A percentile compares a stretch with the other conserved stretches of the same genome.
Evolutionary conservation across 1,140 invertebrate species (phyloP).

Genomic region (Zaprionus lachaisei): DNA sequence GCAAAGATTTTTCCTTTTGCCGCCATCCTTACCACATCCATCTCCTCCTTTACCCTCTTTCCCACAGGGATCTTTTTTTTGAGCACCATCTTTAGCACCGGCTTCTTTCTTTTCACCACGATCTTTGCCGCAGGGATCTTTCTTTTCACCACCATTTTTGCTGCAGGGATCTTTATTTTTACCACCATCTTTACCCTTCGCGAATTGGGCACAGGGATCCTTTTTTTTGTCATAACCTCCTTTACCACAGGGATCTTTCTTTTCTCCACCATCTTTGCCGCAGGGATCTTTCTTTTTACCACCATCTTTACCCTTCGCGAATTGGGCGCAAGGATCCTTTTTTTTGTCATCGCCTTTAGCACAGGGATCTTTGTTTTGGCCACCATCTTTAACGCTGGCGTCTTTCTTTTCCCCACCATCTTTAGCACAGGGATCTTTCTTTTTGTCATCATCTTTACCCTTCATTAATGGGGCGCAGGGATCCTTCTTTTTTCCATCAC

Average conservation of each 20-base stretch:
- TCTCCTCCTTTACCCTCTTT: background rate
- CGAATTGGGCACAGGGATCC: constrained; percentile 21
- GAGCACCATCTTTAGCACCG: no score
- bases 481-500: constrained; percentile 8
- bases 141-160: constrained; percentile 16
- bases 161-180: constrained; percentile 6
- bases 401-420: constrained; percentile 10
- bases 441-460: no score
- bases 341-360: constrained; percentile 31
- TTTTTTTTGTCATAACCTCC: constrained; percentile 11
- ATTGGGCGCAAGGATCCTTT: constrained; percentile 24
- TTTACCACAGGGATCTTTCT: constrained; percentile 1
- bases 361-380: constrained; percentile 33
- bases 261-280: background rate
- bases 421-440: background rate
- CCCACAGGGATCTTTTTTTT: background rate
- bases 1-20: constrained; percentile 19
- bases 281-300: constrained; percentile 43
- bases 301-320: constrained; percentile 1
- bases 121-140: background rate
- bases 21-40: background rate
- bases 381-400: background rate
- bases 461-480: constrained; percentile 35
- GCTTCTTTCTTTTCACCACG: background rate
- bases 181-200: background rate